Percentiles rank a stretch among this genome's conserved stretches.
Evolutionary conservation across 1,140 invertebrate species (phyloP).

Genomic region (Drosophila kohkoa): DNA sequence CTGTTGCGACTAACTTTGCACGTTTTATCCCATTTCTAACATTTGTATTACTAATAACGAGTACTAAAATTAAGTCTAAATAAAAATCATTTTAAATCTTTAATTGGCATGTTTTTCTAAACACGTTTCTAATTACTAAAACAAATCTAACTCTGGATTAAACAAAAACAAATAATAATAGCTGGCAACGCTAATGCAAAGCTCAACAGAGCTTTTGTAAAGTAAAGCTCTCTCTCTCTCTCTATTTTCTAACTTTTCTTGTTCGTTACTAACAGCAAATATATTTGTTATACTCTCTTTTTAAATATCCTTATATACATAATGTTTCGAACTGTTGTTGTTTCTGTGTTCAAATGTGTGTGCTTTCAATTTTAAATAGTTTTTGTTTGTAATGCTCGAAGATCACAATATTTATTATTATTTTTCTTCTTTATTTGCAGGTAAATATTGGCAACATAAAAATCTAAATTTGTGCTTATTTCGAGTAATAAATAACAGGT

Average conservation of each 20-base stretch:
- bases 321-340: conserved; percentile 29
- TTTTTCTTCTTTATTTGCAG: conserved; percentile 62
- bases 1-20: conserved; percentile 47
- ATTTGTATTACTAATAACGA: conserved; percentile 15
- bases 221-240: conserved; percentile 33
- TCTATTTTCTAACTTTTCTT: conserved; percentile 25
- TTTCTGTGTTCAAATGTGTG: conserved; percentile 49
- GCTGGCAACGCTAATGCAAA: conserved; percentile 55
- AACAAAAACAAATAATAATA: conserved; percentile 19
- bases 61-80: conserved; percentile 21
- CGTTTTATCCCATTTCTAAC: conserved; percentile 43
- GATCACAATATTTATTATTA: conserved; percentile 28
- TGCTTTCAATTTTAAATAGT: conserved; percentile 38
- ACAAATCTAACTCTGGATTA: background rate
- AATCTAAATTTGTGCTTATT: conserved; percentile 17
- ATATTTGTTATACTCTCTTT: conserved; percentile 6
- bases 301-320: conserved; percentile 11
- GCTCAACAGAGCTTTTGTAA: conserved; percentile 38
- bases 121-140: conserved; percentile 15
- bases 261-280: background rate
- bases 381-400: conserved; percentile 9
- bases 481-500: conserved; percentile 36
- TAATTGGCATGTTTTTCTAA: conserved; percentile 71
- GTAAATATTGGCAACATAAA: conserved; percentile 63
- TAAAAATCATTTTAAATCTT: conserved; percentile 9